Conservation (phyloP, 2,113 vertebrate genomes). For the Panthera uncia region DNA sequence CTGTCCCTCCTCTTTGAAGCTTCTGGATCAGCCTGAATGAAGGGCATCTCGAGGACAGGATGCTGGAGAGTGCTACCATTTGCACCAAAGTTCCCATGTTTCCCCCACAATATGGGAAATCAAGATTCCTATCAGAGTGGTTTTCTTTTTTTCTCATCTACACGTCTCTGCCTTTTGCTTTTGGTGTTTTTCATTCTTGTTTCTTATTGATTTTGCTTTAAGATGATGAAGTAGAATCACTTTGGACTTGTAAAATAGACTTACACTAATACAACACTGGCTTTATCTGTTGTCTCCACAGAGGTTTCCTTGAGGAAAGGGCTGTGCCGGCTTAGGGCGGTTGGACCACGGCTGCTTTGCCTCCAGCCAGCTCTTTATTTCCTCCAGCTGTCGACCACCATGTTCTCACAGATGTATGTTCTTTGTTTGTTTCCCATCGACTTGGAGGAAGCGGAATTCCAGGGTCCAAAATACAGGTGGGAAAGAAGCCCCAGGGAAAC, state of each 20-base stretch:
- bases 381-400: accelerated
- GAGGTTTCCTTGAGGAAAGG: not conserved
- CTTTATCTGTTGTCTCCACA: not conserved
- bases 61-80: accelerated
- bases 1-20: not conserved
- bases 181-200: not conserved
- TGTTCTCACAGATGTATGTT: not conserved
- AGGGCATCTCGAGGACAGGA: not conserved
- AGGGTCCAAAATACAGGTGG: accelerated
- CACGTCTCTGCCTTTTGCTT: not conserved
- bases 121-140: accelerated
- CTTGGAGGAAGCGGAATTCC: not conserved
- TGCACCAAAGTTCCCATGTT: not conserved
- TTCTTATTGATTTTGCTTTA: not conserved
- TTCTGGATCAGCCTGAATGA: not conserved
- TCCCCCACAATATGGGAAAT: too few relatives aligned
- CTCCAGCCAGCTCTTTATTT: not conserved
- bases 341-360: accelerated
- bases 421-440: not conserved
- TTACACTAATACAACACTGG: accelerated
- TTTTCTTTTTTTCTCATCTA: not conserved
- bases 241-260: not conserved
- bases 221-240: not conserved
- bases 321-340: too few relatives aligned
- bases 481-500: accelerated